Base-by-base conservation (phyloP, 1,140 invertebrate species). In the Hylaeus volcanicus region DNA sequence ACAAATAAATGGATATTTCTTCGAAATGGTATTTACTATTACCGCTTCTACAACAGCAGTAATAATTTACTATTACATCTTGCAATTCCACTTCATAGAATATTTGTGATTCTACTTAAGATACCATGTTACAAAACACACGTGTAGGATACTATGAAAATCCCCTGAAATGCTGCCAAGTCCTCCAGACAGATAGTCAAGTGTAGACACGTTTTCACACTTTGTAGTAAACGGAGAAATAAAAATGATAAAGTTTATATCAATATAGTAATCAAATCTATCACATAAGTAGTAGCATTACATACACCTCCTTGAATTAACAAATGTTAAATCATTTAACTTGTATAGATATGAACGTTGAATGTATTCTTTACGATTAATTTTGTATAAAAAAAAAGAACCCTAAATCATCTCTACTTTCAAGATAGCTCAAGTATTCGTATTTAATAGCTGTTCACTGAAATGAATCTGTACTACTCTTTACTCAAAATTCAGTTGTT, bases 1-100 rank as follows among this genome's bases (percentile, higher is more conserved):
- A 83, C 41, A 83, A 86, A 81, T 78, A 56, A 83, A 73, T 74
- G 43, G 64, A 83, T 79, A 86, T 55, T 71, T 66, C 15, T 83
- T 81, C 76, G 51, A 86, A 80, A 80, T 56, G 69, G 69, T 73
- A 79, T 80, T 61, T 11, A 55, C 39, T 61, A 72, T 69, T 56
- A 75, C 48, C 53, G 51, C 45, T 43, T 48, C 1, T 48, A 70
- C 43, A 56, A 51, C 15, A 81, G 12, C 53, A 84, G 61, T 55
- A 83, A 72, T 39, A 58, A 65, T 65, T 77, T 14, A 15, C 39
- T 79, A 60, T 83, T 76, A 79, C 66, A 85, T 64, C 37, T 74
- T 37, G 12, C 64, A 74, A 81, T 84, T 56, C 56, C 77, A 81
- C 64, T 61, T 82, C 15, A 78, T 72, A 77, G 63, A 72, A 69